Conservation (phyloP, 1,140 invertebrate genomes). For the Phthorimaea operculella region DNA sequence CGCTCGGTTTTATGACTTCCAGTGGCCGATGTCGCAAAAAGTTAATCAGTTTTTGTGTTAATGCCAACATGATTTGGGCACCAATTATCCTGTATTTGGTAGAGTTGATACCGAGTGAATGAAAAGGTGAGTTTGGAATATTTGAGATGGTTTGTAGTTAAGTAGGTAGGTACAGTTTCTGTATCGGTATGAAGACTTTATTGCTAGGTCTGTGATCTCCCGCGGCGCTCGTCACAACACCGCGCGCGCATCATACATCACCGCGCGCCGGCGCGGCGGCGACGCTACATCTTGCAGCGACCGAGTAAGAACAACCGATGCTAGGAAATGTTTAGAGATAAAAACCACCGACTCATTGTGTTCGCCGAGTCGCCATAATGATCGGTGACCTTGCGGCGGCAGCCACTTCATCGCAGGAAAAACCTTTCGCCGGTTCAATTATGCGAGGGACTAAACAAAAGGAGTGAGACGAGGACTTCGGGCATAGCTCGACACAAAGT, state of each 20-base stretch:
- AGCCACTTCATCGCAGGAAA: constrained; percentile 3
- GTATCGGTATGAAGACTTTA: neutral
- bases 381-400: constrained; percentile 1
- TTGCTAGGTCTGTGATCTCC: no score
- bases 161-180: neutral
- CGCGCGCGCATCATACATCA: neutral
- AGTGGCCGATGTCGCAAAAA: no score
- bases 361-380: constrained; percentile 1
- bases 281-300: neutral
- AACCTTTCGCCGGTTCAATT: constrained; percentile 1
- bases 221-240: neutral
- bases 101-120: neutral
- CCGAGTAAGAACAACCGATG: neutral
- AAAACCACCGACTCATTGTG: neutral
- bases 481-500: constrained; percentile 6
- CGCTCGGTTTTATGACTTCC: no score
- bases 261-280: neutral
- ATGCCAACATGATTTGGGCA: no score
- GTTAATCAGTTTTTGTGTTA: no score
- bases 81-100: no score
- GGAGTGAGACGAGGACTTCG: constrained; percentile 3
- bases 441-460: constrained; percentile 5
- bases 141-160: no score
- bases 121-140: no score
- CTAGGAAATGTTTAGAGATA: neutral